Conservation (phyloP, 2,888 invertebrate genomes). For the Cyclophora punctaria region DNA sequence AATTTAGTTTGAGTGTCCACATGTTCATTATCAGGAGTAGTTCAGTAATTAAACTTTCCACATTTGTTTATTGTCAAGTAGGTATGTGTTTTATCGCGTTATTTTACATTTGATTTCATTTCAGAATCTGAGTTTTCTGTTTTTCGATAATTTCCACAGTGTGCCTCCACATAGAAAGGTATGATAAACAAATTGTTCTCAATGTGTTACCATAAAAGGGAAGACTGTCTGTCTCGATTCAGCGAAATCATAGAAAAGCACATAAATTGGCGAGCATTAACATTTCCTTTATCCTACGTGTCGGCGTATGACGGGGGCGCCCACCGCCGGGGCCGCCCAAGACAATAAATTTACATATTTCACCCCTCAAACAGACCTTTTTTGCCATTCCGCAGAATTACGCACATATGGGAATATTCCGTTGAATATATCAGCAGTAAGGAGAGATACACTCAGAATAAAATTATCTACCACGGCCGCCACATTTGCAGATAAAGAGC, state of each 20-base stretch:
- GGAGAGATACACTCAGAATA: constrained; percentile 72
- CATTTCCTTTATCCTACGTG: constrained; percentile 75
- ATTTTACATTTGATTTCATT: no score
- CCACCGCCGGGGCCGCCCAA: constrained; percentile 62
- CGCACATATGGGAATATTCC: constrained; percentile 76
- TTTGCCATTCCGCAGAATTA: constrained; percentile 75
- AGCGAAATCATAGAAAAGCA: constrained; percentile 75
- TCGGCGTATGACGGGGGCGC: constrained; percentile 73
- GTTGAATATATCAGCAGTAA: constrained; percentile 74
- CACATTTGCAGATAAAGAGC: constrained; percentile 67
- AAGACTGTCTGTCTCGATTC: constrained; percentile 60
- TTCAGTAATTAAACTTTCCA: no score
- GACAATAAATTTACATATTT: constrained; percentile 77
- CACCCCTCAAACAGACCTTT: constrained; percentile 76
- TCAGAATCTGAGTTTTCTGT: no score
- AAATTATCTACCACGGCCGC: constrained; percentile 67
- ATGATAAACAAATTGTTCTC: constrained; percentile 14
- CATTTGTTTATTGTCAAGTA: no score
- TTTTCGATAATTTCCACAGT: no score
- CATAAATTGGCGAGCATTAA: constrained; percentile 74
- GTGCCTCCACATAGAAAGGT: no score
- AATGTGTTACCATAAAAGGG: constrained; percentile 49
- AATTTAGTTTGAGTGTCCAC: constrained; percentile 17
- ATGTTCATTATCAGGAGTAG: constrained; percentile 2
- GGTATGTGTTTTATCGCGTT: no score